Conservation (phyloP, 30 jellyfish, hydroid and myxozoan species). For the Cassiopea andromeda region DNA sequence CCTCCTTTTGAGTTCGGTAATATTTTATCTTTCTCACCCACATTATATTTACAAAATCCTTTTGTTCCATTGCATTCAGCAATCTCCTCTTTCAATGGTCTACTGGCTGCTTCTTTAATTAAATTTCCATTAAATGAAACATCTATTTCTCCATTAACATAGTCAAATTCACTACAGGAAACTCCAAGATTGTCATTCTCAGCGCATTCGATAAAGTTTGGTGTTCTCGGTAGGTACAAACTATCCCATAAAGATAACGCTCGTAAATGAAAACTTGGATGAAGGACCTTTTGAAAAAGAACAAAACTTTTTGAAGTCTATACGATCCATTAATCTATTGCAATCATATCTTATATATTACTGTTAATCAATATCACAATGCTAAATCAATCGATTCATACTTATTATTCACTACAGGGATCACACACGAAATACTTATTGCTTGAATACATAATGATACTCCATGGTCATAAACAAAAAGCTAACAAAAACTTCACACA, state of each 20-base stretch:
- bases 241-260: slow-evolving; percentile 81
- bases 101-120: not conserved
- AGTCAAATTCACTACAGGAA: slow-evolving; percentile 40
- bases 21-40: not conserved
- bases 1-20: not conserved
- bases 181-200: slow-evolving; percentile 34
- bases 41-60: not conserved
- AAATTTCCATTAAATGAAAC: not conserved
- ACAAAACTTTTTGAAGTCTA: not conserved
- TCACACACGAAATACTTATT: too few relatives aligned
- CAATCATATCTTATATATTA: too few relatives aligned
- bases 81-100: not conserved
- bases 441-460: too few relatives aligned
- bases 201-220: slow-evolving; percentile 33
- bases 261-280: slow-evolving; percentile 81
- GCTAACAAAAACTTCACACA: too few relatives aligned
- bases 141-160: slow-evolving; percentile 32
- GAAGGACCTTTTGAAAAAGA: slow-evolving; percentile 68
- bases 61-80: slow-evolving; percentile 2
- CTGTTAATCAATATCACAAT: too few relatives aligned
- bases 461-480: too few relatives aligned
- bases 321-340: too few relatives aligned
- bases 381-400: too few relatives aligned
- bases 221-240: slow-evolving; percentile 61
- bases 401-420: too few relatives aligned